Evolutionary conservation across 2,113 vertebrate species (phyloP).

Genomic region (Rousettus leschenaultii): DNA sequence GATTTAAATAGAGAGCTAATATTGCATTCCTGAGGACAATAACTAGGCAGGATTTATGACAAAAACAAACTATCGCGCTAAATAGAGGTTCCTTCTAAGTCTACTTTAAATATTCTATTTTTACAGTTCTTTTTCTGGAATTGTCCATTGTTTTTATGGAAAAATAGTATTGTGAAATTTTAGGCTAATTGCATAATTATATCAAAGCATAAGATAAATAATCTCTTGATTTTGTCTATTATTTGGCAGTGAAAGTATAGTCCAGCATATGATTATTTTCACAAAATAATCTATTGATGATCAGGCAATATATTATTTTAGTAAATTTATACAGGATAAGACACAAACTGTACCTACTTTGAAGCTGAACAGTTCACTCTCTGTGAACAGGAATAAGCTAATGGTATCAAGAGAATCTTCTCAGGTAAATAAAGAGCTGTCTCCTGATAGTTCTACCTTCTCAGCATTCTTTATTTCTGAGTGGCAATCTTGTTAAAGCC

Average conservation of each 20-base stretch:
- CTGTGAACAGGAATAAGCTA: not conserved
- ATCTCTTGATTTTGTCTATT: conserved; percentile 27
- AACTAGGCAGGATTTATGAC: not conserved
- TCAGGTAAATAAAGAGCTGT: not conserved
- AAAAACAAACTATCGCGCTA: conserved; percentile 31
- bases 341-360: not conserved
- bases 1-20: conserved; percentile 46
- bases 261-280: not conserved
- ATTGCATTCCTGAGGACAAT: not conserved
- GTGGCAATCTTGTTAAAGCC: not conserved
- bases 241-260: conserved; percentile 21
- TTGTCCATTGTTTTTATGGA: not conserved
- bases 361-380: not conserved
- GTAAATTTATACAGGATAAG: not conserved
- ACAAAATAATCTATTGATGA: not conserved
- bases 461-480: not conserved
- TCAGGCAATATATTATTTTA: not conserved
- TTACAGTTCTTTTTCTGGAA: not conserved
- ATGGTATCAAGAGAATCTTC: not conserved
- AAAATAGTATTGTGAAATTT: conserved; percentile 18
- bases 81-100: not conserved
- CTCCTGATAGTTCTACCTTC: not conserved
- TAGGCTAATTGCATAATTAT: conserved; percentile 47
- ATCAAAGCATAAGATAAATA: conserved; percentile 30
- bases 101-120: conserved; percentile 33